A percentile compares a stretch with the other conserved stretches of the same genome.
phyloP scores from a whole-genome alignment of 2,888 invertebrate genomes.

The Julus scanicus region DNA sequence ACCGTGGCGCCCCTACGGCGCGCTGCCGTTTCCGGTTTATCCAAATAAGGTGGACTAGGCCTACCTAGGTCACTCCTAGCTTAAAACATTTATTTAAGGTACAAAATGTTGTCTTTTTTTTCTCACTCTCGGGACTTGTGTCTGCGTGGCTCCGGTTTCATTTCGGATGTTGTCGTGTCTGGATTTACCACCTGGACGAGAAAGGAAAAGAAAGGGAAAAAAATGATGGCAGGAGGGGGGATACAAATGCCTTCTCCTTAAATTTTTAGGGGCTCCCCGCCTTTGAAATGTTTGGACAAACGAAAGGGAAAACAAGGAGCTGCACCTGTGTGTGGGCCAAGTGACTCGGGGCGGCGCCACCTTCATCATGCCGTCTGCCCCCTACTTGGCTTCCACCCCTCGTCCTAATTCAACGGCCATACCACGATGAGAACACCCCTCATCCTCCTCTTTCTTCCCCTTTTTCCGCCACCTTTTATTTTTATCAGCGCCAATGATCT shows the following conservation, averaged over 20 bases:
- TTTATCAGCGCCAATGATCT: not conserved
- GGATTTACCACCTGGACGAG: conserved; percentile 48
- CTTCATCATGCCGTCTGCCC: not conserved
- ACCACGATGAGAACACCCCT: not conserved
- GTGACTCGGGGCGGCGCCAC: not conserved
- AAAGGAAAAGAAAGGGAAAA: conserved; percentile 22
- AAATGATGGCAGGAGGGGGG: not conserved
- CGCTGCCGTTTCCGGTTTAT: conserved; percentile 10
- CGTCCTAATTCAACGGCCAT: not conserved
- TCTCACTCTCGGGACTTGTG: not conserved
- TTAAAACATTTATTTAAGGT: conserved; percentile 39
- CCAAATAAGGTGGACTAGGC: conserved; percentile 33
- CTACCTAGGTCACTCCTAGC: conserved; percentile 26
- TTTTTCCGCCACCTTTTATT: not conserved
- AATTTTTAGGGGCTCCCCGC: not conserved
- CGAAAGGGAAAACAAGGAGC: conserved; percentile 14
- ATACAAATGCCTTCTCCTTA: not conserved
- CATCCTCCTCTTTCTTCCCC: too few relatives aligned
- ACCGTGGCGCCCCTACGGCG: conserved; percentile 18
- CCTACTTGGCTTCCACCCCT: not conserved
- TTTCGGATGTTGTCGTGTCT: conserved; percentile 44
- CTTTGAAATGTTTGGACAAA: conserved; percentile 33
- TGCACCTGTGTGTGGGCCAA: conserved; percentile 27
- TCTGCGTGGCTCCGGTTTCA: conserved; percentile 48
- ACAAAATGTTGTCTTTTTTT: conserved; percentile 11